These are phyloP conservation scores for Nerophis lumbriciformis DNA, from an alignment of 2,113 vertebrate genomes.

Conservation along the genomic window DNA sequence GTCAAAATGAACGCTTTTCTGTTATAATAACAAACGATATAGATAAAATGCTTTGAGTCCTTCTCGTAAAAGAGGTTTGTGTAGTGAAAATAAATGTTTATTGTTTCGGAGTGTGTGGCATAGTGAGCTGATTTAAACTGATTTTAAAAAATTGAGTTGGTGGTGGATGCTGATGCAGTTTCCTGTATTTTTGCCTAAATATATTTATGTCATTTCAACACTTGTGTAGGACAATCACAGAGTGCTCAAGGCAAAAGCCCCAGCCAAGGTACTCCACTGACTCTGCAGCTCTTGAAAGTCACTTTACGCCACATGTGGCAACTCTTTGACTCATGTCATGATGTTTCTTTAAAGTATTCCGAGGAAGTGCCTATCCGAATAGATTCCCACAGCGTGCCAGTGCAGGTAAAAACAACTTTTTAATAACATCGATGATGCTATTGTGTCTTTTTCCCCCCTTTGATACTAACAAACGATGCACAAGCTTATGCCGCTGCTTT, in stretches of 20 bases:
- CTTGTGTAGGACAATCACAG: conserved; percentile 77
- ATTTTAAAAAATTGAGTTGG: neutral
- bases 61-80: neutral
- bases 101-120: neutral
- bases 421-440: conserved; percentile 20
- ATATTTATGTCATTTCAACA: conserved; percentile 50
- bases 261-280: conserved; percentile 69
- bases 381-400: conserved; percentile 63
- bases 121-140: conserved; percentile 9
- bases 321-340: conserved; percentile 42
- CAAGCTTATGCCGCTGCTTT: conserved; percentile 33
- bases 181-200: conserved; percentile 29
- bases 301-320: conserved; percentile 4
- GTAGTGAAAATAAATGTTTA: neutral
- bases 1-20: no score
- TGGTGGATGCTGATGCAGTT: neutral
- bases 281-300: conserved; percentile 15
- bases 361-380: conserved; percentile 68
- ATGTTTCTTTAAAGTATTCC: conserved; percentile 79
- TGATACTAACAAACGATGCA: conserved; percentile 30
- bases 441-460: conserved; percentile 7
- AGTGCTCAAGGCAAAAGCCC: conserved; percentile 70
- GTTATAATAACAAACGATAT: neutral
- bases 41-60: neutral
- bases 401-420: conserved; percentile 72